Evolutionary conservation across 1,140 invertebrate species (phyloP).

Genomic region (Diachasmimorpha longicaudata): DNA sequence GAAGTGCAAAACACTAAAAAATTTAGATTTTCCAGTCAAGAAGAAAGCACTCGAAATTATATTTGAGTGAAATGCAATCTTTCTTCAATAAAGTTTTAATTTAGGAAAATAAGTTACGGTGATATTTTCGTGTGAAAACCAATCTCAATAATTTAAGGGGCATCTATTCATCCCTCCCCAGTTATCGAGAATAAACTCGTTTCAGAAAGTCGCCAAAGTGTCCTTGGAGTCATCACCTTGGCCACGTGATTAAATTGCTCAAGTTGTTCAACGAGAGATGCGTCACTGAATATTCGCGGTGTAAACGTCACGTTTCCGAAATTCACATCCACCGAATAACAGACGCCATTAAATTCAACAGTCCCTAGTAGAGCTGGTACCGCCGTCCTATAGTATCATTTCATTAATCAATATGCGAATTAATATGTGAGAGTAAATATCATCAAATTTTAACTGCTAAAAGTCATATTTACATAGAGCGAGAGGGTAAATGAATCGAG

Average conservation of each 20-base stretch:
- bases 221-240: neutral
- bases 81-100: no score
- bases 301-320: constrained; percentile 51
- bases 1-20: no score
- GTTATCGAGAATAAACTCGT: no score
- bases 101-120: no score
- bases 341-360: neutral
- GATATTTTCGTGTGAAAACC: no score
- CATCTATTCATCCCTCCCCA: no score
- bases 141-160: no score
- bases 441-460: neutral
- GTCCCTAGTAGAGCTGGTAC: neutral
- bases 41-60: no score
- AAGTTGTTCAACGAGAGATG: neutral
- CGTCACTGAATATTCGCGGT: constrained; percentile 41
- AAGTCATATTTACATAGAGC: neutral
- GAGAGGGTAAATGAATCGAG: neutral
- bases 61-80: no score
- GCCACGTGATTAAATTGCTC: neutral
- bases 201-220: no score
- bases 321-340: constrained; percentile 14
- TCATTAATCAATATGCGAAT: neutral
- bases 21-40: no score
- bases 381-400: neutral
- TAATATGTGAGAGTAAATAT: neutral